phyloP scores from a whole-genome alignment of 2,113 vertebrate species.

The Argyrosomus japonicus region DNA sequence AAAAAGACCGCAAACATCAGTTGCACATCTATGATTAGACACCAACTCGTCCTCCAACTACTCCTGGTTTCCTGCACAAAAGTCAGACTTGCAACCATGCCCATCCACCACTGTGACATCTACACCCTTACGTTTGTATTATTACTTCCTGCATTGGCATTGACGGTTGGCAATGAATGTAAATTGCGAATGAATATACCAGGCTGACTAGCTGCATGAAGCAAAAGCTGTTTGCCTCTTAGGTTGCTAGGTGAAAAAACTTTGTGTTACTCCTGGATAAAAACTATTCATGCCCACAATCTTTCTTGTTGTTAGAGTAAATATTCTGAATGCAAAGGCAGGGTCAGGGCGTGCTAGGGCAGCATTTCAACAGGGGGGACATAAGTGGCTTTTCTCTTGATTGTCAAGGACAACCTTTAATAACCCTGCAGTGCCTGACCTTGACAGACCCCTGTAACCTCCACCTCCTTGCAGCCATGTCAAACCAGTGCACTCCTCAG shows the following conservation, averaged over 20 bases:
- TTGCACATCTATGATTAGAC: no score
- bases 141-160: background rate
- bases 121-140: background rate
- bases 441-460: background rate
- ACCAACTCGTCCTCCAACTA: no score
- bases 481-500: background rate
- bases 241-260: background rate
- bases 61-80: no score
- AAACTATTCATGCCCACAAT: background rate
- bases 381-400: background rate
- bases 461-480: background rate
- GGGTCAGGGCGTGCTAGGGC: constrained; percentile 1
- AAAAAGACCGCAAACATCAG: no score
- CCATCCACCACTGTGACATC: no score
- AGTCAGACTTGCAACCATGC: no score
- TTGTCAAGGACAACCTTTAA: constrained; percentile 28
- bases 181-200: background rate
- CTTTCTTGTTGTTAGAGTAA: background rate
- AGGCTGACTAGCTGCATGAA: background rate
- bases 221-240: background rate
- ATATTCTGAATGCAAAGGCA: constrained; percentile 27
- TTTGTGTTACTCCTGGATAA: background rate
- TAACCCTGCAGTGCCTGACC: constrained; percentile 34
- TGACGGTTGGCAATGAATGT: background rate
- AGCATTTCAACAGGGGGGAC: constrained; percentile 18